Conservation (phyloP, 2,113 vertebrate species). For the Urocitellus parryii region DNA sequence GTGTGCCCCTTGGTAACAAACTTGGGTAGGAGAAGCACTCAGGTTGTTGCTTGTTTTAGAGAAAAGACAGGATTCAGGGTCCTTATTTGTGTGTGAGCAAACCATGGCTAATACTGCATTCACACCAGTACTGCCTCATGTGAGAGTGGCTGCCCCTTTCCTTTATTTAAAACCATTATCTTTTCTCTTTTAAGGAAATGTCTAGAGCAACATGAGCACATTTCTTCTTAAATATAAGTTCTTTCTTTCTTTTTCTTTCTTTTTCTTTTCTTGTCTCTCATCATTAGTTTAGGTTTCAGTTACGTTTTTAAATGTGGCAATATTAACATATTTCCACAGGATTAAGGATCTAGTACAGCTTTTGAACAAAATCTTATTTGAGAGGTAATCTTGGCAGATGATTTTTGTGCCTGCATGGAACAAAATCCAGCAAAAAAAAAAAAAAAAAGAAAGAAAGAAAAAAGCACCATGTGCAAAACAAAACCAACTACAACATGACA, state of each 20-base stretch:
- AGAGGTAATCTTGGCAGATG: background rate
- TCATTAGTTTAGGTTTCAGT: background rate
- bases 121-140: background rate
- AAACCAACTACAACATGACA: background rate
- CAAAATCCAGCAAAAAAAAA: background rate
- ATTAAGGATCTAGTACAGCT: background rate
- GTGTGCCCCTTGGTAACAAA: accelerated
- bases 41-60: background rate
- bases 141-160: background rate
- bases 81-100: background rate
- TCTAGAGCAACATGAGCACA: background rate
- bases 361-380: background rate
- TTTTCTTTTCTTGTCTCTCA: conserved; percentile 11
- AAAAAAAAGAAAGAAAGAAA: too few species aligned
- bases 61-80: background rate
- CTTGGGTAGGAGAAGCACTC: background rate
- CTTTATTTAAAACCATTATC: background rate
- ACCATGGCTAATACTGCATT: too few species aligned
- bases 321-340: background rate
- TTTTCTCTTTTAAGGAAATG: conserved; percentile 7
- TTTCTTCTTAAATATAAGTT: background rate
- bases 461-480: background rate
- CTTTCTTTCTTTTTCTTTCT: background rate
- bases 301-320: background rate
- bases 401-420: background rate